Conservation (phyloP, 2,797 vertebrate genomes). For the Pseudotriccus pelzelni region DNA sequence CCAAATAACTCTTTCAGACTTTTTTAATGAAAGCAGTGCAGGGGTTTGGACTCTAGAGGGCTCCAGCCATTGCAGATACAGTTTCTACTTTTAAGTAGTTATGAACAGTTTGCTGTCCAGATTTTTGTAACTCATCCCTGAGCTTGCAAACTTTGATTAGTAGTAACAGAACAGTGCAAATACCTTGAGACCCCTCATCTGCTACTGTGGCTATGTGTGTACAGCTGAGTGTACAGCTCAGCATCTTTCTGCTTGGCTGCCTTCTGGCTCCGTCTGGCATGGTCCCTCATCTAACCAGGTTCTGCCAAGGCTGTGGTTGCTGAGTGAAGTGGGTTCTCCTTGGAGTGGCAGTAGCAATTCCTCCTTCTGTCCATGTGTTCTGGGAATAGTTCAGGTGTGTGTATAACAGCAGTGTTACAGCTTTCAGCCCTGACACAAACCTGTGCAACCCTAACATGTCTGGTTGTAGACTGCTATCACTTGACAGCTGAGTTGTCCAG, state of each 20-base stretch:
- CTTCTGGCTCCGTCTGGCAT: neutral
- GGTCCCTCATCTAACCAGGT: neutral
- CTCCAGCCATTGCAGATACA: neutral
- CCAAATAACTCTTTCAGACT: neutral
- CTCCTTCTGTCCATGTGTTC: neutral
- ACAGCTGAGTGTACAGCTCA: neutral
- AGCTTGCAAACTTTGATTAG: neutral
- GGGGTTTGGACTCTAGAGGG: conserved; percentile 36
- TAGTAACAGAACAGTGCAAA: neutral
- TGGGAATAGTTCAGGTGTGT: neutral
- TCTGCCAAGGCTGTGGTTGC: neutral
- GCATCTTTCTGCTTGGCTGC: neutral
- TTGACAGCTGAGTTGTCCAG: neutral
- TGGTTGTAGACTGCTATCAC: neutral
- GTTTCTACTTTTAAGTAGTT: neutral
- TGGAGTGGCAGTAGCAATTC: neutral
- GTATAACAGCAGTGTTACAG: neutral
- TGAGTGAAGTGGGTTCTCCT: neutral
- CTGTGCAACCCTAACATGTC: neutral
- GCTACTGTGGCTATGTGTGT: neutral
- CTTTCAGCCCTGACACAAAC: neutral
- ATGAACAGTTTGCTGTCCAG: neutral
- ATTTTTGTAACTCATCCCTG: neutral
- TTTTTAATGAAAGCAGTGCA: neutral
- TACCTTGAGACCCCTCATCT: neutral